Conservation (phyloP, 64 coral and sea anemone species). For the Acropora yongei region DNA sequence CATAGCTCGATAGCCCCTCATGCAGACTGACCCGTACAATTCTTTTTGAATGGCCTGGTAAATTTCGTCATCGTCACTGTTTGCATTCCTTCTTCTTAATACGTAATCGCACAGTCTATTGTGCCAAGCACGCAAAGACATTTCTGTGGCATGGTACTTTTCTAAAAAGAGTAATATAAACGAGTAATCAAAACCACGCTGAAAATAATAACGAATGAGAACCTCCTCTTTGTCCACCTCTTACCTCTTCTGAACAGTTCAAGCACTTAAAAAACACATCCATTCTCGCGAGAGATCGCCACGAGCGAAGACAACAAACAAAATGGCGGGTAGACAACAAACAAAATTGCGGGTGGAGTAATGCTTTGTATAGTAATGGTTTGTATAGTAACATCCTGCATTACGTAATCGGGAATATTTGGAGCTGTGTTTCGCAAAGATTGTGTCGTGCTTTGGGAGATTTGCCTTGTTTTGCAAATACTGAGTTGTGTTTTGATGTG, state of each 20-base stretch:
- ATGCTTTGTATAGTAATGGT: too few relatives aligned
- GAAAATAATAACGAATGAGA: slow-evolving; percentile 50
- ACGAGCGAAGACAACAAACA: too few relatives aligned
- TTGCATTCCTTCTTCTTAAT: too few relatives aligned
- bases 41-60: slow-evolving; percentile 37
- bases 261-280: slow-evolving; percentile 28
- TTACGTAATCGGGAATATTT: too few relatives aligned
- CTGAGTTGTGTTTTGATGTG: too few relatives aligned
- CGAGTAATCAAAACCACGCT: slow-evolving; percentile 33
- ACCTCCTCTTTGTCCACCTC: slow-evolving; percentile 41
- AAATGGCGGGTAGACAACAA: too few relatives aligned
- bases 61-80: background rate
- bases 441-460: too few relatives aligned
- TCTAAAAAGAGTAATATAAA: slow-evolving; percentile 42
- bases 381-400: too few relatives aligned
- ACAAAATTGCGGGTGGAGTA: too few relatives aligned
- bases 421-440: too few relatives aligned
- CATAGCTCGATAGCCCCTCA: slow-evolving; percentile 59
- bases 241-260: slow-evolving; percentile 28
- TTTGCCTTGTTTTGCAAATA: too few relatives aligned
- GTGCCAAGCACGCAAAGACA: slow-evolving; percentile 38
- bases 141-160: slow-evolving; percentile 25
- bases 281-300: background rate
- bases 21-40: slow-evolving; percentile 26
- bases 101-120: slow-evolving; percentile 1